These are phyloP conservation scores for Hemicentrotus pulcherrimus DNA, from an alignment of 35 echinoderm and acorn worm genomes.

Conservation along the genomic window DNA sequence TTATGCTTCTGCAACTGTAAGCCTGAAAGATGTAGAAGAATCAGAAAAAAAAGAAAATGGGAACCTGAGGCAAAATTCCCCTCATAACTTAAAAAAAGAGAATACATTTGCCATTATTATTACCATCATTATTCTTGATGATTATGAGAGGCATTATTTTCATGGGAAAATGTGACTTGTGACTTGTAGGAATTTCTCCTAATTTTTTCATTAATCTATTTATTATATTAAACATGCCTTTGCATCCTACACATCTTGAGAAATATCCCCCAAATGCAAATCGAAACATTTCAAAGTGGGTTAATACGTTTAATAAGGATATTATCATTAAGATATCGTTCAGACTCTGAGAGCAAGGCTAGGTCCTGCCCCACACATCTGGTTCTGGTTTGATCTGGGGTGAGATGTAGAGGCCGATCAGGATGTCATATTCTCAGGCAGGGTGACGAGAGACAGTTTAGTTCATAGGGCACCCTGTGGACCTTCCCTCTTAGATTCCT, in stretches of 20 bases:
- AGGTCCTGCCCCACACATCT: conserved; percentile 2
- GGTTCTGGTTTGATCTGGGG: conserved; percentile 10
- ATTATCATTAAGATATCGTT: neutral
- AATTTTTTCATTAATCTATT: neutral
- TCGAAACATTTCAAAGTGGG: neutral
- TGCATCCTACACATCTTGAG: neutral
- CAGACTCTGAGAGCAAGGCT: neutral
- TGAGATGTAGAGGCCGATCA: neutral
- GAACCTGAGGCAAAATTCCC: no score
- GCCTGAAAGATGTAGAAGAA: no score
- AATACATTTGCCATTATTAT: no score
- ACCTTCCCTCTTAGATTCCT: neutral
- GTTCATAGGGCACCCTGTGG: neutral
- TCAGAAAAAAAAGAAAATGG: no score
- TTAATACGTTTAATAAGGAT: neutral
- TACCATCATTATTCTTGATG: no score
- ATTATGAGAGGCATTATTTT: neutral
- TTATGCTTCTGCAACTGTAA: no score
- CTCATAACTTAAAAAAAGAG: no score
- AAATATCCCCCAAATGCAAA: neutral
- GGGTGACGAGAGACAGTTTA: conserved; percentile 13
- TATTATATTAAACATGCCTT: neutral
- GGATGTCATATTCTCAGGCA: neutral
- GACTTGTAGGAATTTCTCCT: neutral
- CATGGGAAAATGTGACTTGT: neutral